These are phyloP conservation scores for Neodon shergylaensis DNA, from an alignment of 2,113 vertebrate species.

Conservation along the genomic window DNA sequence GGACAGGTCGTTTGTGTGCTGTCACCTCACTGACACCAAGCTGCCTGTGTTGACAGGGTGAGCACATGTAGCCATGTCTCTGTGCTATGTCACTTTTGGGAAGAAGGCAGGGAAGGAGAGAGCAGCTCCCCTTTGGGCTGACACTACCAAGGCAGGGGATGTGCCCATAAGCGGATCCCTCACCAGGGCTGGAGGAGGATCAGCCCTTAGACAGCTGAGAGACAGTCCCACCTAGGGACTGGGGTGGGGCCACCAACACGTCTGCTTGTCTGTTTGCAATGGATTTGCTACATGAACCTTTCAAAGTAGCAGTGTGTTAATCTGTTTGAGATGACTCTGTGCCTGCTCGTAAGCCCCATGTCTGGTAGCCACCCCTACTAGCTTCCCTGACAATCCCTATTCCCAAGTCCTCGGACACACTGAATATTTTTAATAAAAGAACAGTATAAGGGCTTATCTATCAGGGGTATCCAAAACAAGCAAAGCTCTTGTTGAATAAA, in stretches of 20 bases:
- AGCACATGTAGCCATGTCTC: neutral
- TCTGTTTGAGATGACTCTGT: conserved; percentile 20
- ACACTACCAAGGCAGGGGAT: neutral
- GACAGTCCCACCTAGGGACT: neutral
- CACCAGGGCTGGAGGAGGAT: neutral
- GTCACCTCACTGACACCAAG: neutral
- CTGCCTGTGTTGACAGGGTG: neutral
- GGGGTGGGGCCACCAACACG: neutral
- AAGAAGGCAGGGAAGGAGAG: neutral
- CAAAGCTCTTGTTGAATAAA: conserved; percentile 28
- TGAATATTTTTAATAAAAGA: conserved; percentile 45
- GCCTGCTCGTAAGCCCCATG: neutral
- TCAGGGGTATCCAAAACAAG: conserved; percentile 39
- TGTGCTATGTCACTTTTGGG: neutral
- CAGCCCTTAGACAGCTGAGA: neutral
- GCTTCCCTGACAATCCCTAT: neutral
- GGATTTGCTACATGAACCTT: too few species aligned
- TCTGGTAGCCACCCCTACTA: neutral
- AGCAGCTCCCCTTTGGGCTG: neutral
- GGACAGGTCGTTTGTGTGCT: neutral
- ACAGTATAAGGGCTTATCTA: neutral
- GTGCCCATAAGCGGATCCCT: neutral
- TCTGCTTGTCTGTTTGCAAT: too few species aligned
- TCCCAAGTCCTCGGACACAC: neutral
- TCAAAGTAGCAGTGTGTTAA: neutral